Evolutionary conservation across 1,140 invertebrate genomes (phyloP).

Genomic region (Camponotus vicinus): DNA sequence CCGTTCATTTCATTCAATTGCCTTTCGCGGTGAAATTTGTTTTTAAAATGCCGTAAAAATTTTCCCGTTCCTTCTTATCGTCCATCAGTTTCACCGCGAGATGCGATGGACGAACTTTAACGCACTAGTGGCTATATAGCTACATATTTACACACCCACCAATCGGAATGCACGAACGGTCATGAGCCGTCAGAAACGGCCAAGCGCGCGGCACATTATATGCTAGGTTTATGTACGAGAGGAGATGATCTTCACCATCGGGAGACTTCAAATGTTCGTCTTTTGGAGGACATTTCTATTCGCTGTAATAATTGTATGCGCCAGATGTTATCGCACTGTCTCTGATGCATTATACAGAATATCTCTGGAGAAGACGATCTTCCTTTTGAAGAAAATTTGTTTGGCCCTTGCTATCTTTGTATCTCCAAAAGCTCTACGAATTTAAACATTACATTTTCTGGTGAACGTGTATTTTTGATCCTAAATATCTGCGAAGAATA

Average conservation of each 20-base stretch:
- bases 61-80: not conserved
- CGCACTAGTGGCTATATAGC: not conserved
- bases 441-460: not conserved
- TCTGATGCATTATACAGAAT: not conserved
- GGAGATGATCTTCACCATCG: constrained; percentile 3
- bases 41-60: not conserved
- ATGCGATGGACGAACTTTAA: constrained; percentile 48
- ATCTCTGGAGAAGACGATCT: not conserved
- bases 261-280: not conserved
- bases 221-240: constrained; percentile 58
- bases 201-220: constrained; percentile 39
- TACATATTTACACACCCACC: constrained; percentile 74
- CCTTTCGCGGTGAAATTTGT: not conserved
- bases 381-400: not conserved
- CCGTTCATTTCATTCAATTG: not conserved
- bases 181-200: constrained; percentile 58
- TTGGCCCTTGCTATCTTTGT: not conserved
- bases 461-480: not conserved
- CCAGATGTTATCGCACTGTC: not conserved
- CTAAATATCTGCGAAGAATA: not conserved
- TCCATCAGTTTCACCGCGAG: constrained; percentile 8
- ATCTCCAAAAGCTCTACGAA: not conserved
- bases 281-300: not conserved
- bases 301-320: not conserved
- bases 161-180: constrained; percentile 68